Evolutionary conservation across 2,113 vertebrate genomes (phyloP), one percentile per base, ranked within the genome.

Genomic region (Nematolebias whitei): DNA sequence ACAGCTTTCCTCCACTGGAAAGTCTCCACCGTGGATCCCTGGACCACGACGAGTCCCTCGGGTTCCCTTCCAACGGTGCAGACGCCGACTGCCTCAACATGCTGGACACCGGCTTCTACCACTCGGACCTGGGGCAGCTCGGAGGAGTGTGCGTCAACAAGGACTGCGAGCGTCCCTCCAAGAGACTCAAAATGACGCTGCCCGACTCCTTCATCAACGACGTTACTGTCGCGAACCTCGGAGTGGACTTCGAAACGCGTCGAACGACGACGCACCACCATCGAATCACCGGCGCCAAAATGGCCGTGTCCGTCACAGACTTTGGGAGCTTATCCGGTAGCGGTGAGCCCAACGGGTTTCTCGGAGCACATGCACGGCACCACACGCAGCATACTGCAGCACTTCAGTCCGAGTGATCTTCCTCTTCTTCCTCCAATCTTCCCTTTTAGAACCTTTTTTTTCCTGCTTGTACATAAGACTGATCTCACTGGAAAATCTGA

Each of bases 261-360:
- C 94, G 94, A 77, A 96, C 94, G 59, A 85, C 96, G 0, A 69
- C 87, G 2, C 90, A 91, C 72, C 97, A 96, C 80, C 97, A 96
- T 74, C 94, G 96, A 38, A 96, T 99, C 87, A 94, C 96, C 22
- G 95, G 95, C 78, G 93, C 97, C 90, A 98, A 98, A 90, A 98
- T 99, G 97, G 95, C 96, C 0, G 96, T 98, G 76, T 98, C 97
- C 0, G 95, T 99, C 91, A 95, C 97, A 78, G 96, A 98, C 96
- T 96, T 98, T 50, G 93, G 95, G 85, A 96, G 95, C 85, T 91
- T 99, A 75, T 92, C 95, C 0, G 79, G 80, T 85, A 89, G 92
- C 58, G 94, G 65, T 1, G 97, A 99, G 80, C 92, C 96, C 67
- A 98, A 96, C 40, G 93, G 94, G 51, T 98, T 98, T 89, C 93